A percentile compares a stretch with the other conserved stretches of the same genome.
Evolutionary conservation across 2,888 invertebrate genomes (phyloP).

Genomic region (Drosophila vallismaia): DNA sequence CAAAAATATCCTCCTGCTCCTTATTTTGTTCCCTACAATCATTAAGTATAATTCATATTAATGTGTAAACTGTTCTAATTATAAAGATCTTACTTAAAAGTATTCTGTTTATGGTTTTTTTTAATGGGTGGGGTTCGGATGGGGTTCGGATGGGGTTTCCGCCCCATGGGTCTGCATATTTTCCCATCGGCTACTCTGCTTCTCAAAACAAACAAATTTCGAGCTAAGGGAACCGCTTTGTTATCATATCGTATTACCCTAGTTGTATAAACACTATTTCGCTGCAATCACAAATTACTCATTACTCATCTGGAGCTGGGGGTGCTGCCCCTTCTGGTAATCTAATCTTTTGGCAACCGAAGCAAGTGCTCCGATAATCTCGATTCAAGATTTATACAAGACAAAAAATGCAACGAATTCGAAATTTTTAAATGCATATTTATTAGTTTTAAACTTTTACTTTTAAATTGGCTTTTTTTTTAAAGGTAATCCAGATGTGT

Average conservation of each 20-base stretch:
- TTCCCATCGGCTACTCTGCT: not conserved
- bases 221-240: not conserved
- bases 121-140: too few species aligned
- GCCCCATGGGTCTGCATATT: not conserved
- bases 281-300: not conserved
- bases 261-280: not conserved
- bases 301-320: too few species aligned
- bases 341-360: not conserved
- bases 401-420: not conserved
- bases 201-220: not conserved
- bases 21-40: conserved; percentile 16
- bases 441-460: too few species aligned
- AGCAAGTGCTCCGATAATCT: not conserved
- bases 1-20: not conserved
- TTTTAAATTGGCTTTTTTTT: too few species aligned
- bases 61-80: conserved; percentile 30
- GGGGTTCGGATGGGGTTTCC: too few species aligned
- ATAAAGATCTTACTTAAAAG: conserved; percentile 22
- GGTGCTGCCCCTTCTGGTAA: not conserved
- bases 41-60: conserved; percentile 4
- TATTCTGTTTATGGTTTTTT: too few species aligned
- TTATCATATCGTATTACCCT: not conserved
- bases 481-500: too few species aligned
- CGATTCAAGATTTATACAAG: not conserved
- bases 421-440: not conserved